Evolutionary conservation across 2,113 vertebrate species (phyloP), one percentile per base, ranked within the genome.

Genomic region (Campylomormyrus numenius): DNA sequence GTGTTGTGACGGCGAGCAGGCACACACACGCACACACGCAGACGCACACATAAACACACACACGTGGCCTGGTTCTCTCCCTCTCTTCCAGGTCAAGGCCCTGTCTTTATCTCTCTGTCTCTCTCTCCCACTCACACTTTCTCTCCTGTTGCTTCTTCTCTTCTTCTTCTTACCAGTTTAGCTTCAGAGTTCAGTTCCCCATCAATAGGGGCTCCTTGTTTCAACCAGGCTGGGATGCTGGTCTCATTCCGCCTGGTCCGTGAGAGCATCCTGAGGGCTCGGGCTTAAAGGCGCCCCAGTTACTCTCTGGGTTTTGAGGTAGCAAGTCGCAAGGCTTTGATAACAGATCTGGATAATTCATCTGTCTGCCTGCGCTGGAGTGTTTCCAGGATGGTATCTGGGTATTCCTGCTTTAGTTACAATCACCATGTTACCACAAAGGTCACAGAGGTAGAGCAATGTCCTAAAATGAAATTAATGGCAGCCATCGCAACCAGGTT

Each of bases 1-100:
- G 93, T 92, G 92, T 91, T 94, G 92, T 93, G 92, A 93, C 94
- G n/a, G 49, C 10, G 62, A 83, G 46, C 94, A 93, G 48, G 27
- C 27, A 95, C 49, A 88, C 86, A 31, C 42, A 24, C 9, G 31
- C 9, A 56, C 90, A 90, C 19, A 19, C 56, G 3, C 62, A 27
- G 8, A 88, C 87, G 24, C 53, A 24, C 24, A 58, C 53, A 56
- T 35, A 39, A 3, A 45, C 53, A 58, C 53, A 42, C 24, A 62
- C 46, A 4, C 84, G 49, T 15, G 48, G 45, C 85, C 42, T 70
- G 52, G n/a, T 48, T 48, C 31, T 39, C 88, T 88, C 74, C 70
- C 21, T 88, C 53, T 88, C 86, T 87, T n/a, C 52, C 17, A 87
- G 50, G 27, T 35, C 85, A 5, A 31, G 84, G 45, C 48, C 42